These are phyloP conservation scores for Caerostris extrusa DNA, from an alignment of 1,140 invertebrate species.

Conservation along the genomic window DNA sequence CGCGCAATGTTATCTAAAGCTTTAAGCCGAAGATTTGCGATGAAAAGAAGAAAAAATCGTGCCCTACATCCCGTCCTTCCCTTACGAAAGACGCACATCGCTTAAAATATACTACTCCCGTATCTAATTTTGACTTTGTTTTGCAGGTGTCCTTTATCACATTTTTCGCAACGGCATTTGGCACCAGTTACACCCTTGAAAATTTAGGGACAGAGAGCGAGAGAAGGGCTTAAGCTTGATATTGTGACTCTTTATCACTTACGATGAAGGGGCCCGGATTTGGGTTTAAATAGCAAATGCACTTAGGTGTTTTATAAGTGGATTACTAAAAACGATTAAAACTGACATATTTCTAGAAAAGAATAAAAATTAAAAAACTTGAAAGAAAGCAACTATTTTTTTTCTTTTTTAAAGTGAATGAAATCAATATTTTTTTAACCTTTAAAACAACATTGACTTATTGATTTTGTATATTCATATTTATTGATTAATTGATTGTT, in stretches of 20 bases:
- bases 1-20: background rate
- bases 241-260: background rate
- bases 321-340: too few species aligned
- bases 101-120: conserved; percentile 44
- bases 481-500: too few species aligned
- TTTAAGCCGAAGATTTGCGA: background rate
- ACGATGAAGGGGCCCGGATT: background rate
- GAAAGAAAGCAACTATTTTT: too few species aligned
- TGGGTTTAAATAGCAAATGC: background rate
- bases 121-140: conserved; percentile 74
- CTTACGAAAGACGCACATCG: background rate
- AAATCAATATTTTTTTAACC: too few species aligned
- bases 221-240: conserved; percentile 30
- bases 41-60: background rate
- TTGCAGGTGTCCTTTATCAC: conserved; percentile 75
- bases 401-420: too few species aligned
- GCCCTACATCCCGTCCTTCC: conserved; percentile 52
- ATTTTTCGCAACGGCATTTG: conserved; percentile 56
- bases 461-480: too few species aligned
- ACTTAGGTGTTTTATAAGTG: background rate
- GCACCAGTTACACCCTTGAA: conserved; percentile 73
- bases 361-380: too few species aligned
- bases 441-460: too few species aligned
- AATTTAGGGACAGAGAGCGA: conserved; percentile 14
- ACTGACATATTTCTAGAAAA: too few species aligned